phyloP scores from a whole-genome alignment of 2,888 invertebrate genomes.

The Synanthedon tipuliformis region DNA sequence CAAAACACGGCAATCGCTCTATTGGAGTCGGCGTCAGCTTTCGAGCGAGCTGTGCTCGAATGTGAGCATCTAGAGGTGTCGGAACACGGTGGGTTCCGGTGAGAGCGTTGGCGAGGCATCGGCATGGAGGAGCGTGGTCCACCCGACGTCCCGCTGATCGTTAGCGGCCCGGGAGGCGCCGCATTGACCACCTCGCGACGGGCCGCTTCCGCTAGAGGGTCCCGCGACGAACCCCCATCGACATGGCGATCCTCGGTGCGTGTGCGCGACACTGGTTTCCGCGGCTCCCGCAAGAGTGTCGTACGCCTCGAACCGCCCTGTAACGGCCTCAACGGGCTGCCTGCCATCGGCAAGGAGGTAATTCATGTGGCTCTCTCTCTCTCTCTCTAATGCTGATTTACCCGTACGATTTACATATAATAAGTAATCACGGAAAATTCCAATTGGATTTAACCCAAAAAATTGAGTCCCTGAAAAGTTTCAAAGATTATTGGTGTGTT shows the following conservation, averaged over 20 bases:
- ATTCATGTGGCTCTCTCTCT: conserved; percentile 32
- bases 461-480: neutral
- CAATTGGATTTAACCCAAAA: too few relatives aligned
- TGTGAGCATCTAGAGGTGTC: conserved; percentile 58
- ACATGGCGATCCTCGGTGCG: conserved; percentile 75
- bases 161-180: conserved; percentile 31
- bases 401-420: too few relatives aligned
- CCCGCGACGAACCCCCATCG: conserved; percentile 54
- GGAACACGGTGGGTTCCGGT: conserved; percentile 63
- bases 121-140: conserved; percentile 71
- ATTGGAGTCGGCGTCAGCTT: conserved; percentile 58
- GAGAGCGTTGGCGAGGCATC: conserved; percentile 68
- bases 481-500: neutral
- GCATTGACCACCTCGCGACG: conserved; percentile 55
- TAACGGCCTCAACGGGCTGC: conserved; percentile 72
- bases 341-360: conserved; percentile 71
- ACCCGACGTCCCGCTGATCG: conserved; percentile 58
- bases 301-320: conserved; percentile 75
- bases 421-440: too few relatives aligned
- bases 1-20: conserved; percentile 65
- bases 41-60: conserved; percentile 59
- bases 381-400: too few relatives aligned
- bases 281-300: conserved; percentile 73
- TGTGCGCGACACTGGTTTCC: conserved; percentile 73
- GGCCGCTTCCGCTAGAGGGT: conserved; percentile 49